phyloP scores from a whole-genome alignment of 2,888 invertebrate genomes.

The Luperina testacea region DNA sequence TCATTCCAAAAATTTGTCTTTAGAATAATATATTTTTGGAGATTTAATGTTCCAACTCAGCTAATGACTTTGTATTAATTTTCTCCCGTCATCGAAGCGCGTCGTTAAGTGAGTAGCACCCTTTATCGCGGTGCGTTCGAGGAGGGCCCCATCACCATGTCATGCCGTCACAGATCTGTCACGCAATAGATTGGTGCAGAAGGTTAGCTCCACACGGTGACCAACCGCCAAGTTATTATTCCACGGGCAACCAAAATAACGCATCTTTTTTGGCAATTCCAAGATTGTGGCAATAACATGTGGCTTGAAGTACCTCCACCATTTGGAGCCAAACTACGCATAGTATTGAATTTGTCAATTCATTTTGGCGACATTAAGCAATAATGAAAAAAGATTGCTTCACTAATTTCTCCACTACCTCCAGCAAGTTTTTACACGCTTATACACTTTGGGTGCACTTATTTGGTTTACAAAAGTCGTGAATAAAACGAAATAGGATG shows the following conservation, averaged over 20 bases:
- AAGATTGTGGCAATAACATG: too few species aligned
- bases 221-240: not conserved
- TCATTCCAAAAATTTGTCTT: not conserved
- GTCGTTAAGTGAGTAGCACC: conserved; percentile 24
- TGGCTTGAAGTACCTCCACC: too few species aligned
- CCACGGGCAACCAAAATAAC: not conserved
- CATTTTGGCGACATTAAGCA: too few species aligned
- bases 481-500: too few species aligned
- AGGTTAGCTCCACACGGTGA: not conserved
- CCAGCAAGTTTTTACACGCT: too few species aligned
- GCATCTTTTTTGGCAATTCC: too few species aligned
- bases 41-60: not conserved
- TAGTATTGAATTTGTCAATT: too few species aligned
- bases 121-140: conserved; percentile 31
- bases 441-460: too few species aligned
- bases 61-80: conserved; percentile 24
- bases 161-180: not conserved
- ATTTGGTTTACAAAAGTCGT: too few species aligned
- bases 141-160: not conserved
- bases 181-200: not conserved
- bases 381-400: too few species aligned
- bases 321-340: too few species aligned
- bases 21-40: not conserved
- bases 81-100: conserved; percentile 9
- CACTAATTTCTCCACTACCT: too few species aligned